A percentile compares a stretch with the other conserved stretches of the same genome.
Evolutionary conservation across 2,113 vertebrate genomes (phyloP).

Genomic region (Micronycteris hirsuta): DNA sequence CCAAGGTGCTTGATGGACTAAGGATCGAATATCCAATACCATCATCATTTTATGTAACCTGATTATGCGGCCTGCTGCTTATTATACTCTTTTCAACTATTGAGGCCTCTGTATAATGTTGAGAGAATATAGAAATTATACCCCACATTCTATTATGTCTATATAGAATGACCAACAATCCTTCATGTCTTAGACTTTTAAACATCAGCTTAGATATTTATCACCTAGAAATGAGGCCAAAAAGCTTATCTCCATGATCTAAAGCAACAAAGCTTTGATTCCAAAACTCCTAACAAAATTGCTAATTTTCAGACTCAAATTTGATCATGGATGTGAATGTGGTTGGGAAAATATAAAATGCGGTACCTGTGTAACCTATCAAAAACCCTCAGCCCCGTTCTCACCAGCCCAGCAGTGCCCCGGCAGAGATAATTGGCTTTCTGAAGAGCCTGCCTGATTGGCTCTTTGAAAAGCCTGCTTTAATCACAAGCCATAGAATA

Average conservation of each 20-base stretch:
- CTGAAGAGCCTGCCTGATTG: not conserved
- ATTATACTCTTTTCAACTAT: not conserved
- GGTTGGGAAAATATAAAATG: not conserved
- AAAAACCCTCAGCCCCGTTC: not conserved
- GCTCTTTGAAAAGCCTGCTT: slow-evolving; percentile 6
- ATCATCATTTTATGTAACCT: not conserved
- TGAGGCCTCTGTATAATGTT: not conserved
- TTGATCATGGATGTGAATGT: not conserved
- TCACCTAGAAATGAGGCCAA: not conserved
- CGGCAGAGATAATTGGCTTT: not conserved
- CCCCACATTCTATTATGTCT: not conserved
- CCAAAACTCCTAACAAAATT: not conserved
- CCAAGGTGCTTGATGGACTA: not conserved
- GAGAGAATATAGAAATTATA: not conserved
- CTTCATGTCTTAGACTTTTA: not conserved
- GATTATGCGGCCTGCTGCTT: not conserved
- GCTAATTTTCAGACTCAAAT: not conserved
- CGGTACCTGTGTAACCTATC: not conserved
- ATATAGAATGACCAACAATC: not conserved
- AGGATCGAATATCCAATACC: not conserved
- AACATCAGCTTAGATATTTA: not conserved
- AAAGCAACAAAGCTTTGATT: not conserved
- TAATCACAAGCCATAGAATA: not conserved
- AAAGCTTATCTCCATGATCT: not conserved
- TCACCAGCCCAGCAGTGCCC: not conserved